Base-by-base conservation (phyloP, 2,113 vertebrate genomes). In the Paracanthobrama guichenoti region DNA sequence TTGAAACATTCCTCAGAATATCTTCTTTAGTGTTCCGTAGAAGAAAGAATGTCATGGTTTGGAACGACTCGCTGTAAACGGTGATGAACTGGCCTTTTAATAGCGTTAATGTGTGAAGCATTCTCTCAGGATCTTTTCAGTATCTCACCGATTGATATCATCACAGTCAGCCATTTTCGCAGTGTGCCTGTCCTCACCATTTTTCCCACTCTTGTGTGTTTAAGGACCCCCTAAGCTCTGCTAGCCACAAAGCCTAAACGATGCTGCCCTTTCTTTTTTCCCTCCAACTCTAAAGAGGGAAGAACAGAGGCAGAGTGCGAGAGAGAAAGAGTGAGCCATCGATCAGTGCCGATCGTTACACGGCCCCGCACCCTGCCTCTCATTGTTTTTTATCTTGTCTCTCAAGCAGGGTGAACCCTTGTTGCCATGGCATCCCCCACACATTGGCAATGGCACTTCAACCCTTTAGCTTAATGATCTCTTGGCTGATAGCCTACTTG, bases 401-500 rank as follows among this genome's bases (percentile, higher is more conserved):
- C 91, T 92, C 92, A 93, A 88, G 86, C 87, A 82, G 89, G 87
- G 87, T 85, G 86, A 88, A 88, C 87, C 92, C 93, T 93, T 93
- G 94, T 95, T 95, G 93, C 94, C 94, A 95, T 95, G 94, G 93
- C 91, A 90, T 87, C 89, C 88, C 85, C 89, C 89, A 74, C 88
- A 87, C 88, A 91, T 92, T 94, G 93, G 92, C 91, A 91, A 93
- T 95, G 94, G 92, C 93, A 94, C 93, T 94, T 94, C 92, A 94
- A 92, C 93, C 93, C 92, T 92, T 93, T 92, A 91, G 93, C 93
- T 94, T 94, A 95, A 94, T 95, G 94, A 95, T 95, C 93, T 95
- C 93, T 94, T 94, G 93, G 93, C 94, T 94, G 93, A 94, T 93
- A 92, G 93, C 93, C 93, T 93, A 92, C 93, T 94, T 93, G 93